These are phyloP conservation scores for Hippoglossus stenolepis DNA, from an alignment of 2,113 vertebrate species.

Conservation along the genomic window DNA sequence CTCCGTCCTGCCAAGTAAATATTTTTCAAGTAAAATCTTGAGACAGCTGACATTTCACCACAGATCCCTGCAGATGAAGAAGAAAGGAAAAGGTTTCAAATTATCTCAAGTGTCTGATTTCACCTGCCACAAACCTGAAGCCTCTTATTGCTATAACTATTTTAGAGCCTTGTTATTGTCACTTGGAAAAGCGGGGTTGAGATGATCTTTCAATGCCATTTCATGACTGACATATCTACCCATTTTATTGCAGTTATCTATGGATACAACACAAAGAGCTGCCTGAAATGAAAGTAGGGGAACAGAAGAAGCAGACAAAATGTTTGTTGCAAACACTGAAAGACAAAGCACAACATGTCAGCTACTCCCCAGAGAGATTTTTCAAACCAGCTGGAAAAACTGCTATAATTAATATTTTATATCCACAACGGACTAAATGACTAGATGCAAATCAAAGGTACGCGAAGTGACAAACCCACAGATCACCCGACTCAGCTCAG, in stretches of 20 bases:
- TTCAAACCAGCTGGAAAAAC: neutral
- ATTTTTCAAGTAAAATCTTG: slow-evolving; percentile 11
- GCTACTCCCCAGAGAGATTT: neutral
- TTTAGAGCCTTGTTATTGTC: neutral
- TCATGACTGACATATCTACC: neutral
- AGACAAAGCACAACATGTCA: neutral
- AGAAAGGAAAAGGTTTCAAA: slow-evolving; percentile 26
- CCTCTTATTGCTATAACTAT: neutral
- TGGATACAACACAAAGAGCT: neutral
- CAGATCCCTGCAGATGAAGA: slow-evolving; percentile 2
- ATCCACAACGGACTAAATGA: neutral
- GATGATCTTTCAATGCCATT: neutral
- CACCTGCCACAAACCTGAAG: slow-evolving; percentile 1
- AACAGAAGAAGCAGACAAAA: neutral
- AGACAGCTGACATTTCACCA: slow-evolving; percentile 16
- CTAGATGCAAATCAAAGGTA: neutral
- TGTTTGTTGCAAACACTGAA: neutral
- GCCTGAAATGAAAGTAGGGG: neutral
- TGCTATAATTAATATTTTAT: neutral
- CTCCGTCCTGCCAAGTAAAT: slow-evolving; percentile 22
- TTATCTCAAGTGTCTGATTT: neutral
- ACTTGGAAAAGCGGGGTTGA: neutral
- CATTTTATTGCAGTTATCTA: neutral
- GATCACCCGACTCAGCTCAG: neutral
- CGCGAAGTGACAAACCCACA: neutral